phyloP scores from a whole-genome alignment of 2,113 vertebrate species.

The Myodes glareolus region DNA sequence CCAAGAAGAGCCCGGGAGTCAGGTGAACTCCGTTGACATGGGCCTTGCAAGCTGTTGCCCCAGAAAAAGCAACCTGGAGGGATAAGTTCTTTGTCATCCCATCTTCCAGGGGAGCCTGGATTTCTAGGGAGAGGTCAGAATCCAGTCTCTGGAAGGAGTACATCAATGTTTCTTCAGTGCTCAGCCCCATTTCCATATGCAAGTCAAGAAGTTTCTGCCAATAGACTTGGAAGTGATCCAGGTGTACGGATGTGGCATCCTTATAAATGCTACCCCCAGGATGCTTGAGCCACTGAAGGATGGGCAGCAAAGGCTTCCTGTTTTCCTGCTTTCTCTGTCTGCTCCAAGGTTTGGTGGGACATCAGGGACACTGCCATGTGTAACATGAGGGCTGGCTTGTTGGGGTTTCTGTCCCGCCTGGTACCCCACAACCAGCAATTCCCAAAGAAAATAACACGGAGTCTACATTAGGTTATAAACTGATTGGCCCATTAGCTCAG shows the following conservation, averaged over 20 bases:
- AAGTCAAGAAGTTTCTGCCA: slow-evolving; percentile 95
- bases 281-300: slow-evolving; percentile 94
- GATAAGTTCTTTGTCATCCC: slow-evolving; percentile 91
- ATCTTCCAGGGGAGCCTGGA: slow-evolving; percentile 92
- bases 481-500: too few relatives aligned
- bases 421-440: too few relatives aligned
- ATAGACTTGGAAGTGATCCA: slow-evolving; percentile 93
- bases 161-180: slow-evolving; percentile 89
- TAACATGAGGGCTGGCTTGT: too few relatives aligned
- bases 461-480: too few relatives aligned
- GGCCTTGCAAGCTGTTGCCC: slow-evolving; percentile 94
- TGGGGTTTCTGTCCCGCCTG: too few relatives aligned
- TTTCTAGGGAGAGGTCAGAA: slow-evolving; percentile 94
- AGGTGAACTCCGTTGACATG: slow-evolving; percentile 90
- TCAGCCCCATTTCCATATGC: slow-evolving; percentile 89
- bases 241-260: slow-evolving; percentile 90
- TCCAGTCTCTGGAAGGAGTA: slow-evolving; percentile 94
- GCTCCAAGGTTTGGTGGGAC: slow-evolving; percentile 90
- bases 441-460: too few relatives aligned
- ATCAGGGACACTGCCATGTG: slow-evolving; percentile 93
- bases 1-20: slow-evolving; percentile 94
- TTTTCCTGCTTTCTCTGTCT: slow-evolving; percentile 92
- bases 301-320: slow-evolving; percentile 89
- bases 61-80: slow-evolving; percentile 95
- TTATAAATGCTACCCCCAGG: slow-evolving; percentile 89